Evolutionary conservation across 2,888 invertebrate genomes (phyloP).

Genomic region (Adela reaumurella): DNA sequence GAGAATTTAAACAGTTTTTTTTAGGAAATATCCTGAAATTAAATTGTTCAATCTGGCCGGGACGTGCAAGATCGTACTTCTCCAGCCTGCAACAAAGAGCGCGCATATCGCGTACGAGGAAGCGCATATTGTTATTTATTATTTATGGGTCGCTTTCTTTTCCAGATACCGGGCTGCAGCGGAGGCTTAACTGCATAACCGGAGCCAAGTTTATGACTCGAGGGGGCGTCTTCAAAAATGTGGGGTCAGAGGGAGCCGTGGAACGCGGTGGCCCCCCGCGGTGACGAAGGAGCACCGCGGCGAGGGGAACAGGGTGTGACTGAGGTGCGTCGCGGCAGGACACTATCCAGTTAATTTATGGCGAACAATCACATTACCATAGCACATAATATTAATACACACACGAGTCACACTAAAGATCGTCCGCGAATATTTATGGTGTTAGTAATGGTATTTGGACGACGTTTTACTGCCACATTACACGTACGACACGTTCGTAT

Average conservation of each 20-base stretch:
- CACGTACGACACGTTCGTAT: not conserved
- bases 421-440: not conserved
- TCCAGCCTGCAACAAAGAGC: not conserved
- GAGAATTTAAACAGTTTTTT: too few relatives aligned
- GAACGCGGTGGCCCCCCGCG: too few relatives aligned
- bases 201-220: not conserved
- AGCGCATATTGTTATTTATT: not conserved
- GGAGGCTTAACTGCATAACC: not conserved
- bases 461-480: not conserved
- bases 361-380: slow-evolving; percentile 54
- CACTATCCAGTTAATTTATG: slow-evolving; percentile 43
- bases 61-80: too few relatives aligned
- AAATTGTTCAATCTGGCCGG: too few relatives aligned
- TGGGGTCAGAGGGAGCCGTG: not conserved
- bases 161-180: not conserved
- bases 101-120: not conserved
- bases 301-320: not conserved
- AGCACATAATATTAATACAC: slow-evolving; percentile 34
- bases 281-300: not conserved
- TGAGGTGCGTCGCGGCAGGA: slow-evolving; percentile 19
- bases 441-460: not conserved
- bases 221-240: not conserved
- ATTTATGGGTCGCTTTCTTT: not conserved
- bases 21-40: too few relatives aligned
- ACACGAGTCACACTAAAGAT: not conserved